Evolutionary conservation across 2,888 invertebrate genomes (phyloP), one percentile per base, ranked within the genome.

Genomic region (Stegophylla sp.): DNA sequence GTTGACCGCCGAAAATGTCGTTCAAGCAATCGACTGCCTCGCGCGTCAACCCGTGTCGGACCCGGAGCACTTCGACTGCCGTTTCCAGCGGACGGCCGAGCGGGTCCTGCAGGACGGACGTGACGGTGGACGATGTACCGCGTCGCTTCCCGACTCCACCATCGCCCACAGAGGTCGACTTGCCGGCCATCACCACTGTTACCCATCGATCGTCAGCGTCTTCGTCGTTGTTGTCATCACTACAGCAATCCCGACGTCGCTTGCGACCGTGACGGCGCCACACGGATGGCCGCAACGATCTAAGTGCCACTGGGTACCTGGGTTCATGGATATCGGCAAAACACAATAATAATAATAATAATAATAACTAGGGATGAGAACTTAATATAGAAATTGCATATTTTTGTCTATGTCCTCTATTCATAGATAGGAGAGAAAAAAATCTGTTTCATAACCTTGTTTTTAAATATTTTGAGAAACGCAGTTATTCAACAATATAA

Each of bases 1-100:
- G 67, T 20, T 82, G 82, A 9, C 82, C 34, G 34, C 73, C 67
- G 67, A 82, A 83, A 12, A 83, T 51, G 12, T 75, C 23, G 51
- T 79, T 82, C 53, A 83, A 53, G 7, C 48, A 59, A n/a, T 72
- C 69, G 64, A 82, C n/a, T 0, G 79, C 61, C 12, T 69, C 69
- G 45, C 79, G 41, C n/a, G 61, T 71, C 67, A 71, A 51, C 41
- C 34, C 59, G 61, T 79, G 79, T 28, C 79, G 28, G 48, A 71
- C 63, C 13, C 75, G 64, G 17, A 76, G 41, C 34, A 66, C 10
- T 26, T 76, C 75, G 20, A 76, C 15, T 13, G n/a, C 64, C 15
- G 20, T 34, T 15, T 74, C 74, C 20, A 74, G 48, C 20, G 74
- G 74, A 20, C 61, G 15, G 15, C 74, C 63, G 15, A 4, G 34